Conservation (phyloP, 2,113 vertebrate species). For the Sinosuthora webbiana region DNA sequence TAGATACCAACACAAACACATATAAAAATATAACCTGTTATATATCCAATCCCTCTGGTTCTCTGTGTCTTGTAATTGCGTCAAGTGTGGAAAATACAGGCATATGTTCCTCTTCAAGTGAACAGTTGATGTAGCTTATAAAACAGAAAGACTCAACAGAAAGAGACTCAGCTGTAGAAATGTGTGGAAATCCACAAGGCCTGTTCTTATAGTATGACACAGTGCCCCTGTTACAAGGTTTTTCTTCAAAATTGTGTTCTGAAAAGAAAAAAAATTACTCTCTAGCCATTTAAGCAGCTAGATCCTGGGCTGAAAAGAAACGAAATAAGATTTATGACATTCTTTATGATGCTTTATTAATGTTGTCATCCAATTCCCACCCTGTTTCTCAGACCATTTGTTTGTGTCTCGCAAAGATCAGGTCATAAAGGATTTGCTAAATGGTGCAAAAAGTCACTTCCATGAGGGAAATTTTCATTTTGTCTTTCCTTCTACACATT, state of each 20-base stretch:
- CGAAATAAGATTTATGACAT: background rate
- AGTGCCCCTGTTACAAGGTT: background rate
- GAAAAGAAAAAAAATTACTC: background rate
- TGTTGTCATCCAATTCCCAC: accelerated
- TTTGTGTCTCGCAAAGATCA: background rate
- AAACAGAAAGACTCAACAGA: background rate
- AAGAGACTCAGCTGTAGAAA: background rate
- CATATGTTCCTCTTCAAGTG: background rate
- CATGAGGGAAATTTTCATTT: background rate
- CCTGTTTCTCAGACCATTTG: background rate
- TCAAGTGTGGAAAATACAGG: background rate
- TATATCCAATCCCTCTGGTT: background rate
- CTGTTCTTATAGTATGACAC: background rate
- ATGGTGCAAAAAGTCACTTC: background rate
- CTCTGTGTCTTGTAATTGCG: background rate
- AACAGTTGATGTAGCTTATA: background rate
- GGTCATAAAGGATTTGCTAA: background rate
- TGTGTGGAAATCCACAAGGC: background rate
- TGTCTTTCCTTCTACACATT: background rate
- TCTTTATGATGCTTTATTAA: background rate
- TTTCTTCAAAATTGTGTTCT: background rate
- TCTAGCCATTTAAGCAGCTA: background rate
- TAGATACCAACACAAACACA: background rate
- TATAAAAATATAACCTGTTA: background rate
- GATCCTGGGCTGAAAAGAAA: background rate